Conservation (phyloP, 1,140 invertebrate species). For the Trichomalopsis sarcophagae region DNA sequence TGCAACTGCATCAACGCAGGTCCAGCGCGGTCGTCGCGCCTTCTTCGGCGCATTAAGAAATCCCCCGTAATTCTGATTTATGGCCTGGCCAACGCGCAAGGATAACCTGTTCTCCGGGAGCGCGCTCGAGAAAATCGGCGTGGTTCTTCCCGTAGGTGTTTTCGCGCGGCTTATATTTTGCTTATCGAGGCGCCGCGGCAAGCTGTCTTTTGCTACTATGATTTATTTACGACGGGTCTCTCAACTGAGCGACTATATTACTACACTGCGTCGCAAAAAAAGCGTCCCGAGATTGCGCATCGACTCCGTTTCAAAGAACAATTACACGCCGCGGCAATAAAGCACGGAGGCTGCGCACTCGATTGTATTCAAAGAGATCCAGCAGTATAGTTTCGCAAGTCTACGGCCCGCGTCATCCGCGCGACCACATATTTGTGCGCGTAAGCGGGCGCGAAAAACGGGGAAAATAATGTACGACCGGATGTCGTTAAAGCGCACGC, state of each 20-base stretch:
- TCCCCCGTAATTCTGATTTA: slow-evolving; percentile 26
- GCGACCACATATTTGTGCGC: not conserved
- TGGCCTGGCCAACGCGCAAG: slow-evolving; percentile 5
- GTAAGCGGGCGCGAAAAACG: not conserved
- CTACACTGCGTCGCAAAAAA: not conserved
- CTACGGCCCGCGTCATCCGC: too few relatives aligned
- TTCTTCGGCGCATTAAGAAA: slow-evolving; percentile 38
- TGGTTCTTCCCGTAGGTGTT: not conserved
- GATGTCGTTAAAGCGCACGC: not conserved
- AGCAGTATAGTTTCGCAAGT: slow-evolving; percentile 8
- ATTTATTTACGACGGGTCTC: not conserved
- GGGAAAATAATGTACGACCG: not conserved
- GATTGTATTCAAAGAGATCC: not conserved
- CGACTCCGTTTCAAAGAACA: too few relatives aligned
- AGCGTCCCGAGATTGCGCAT: not conserved
- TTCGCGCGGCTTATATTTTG: too few relatives aligned
- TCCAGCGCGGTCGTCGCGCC: not conserved
- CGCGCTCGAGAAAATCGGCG: not conserved
- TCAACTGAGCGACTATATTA: too few relatives aligned
- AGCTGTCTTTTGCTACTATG: not conserved
- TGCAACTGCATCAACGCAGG: slow-evolving; percentile 16
- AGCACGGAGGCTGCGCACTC: not conserved
- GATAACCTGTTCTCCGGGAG: slow-evolving; percentile 10
- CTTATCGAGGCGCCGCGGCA: not conserved
- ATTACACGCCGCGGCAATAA: not conserved